Conservation (phyloP, 2,113 vertebrate genomes). For the Chaenogobius annularis region DNA sequence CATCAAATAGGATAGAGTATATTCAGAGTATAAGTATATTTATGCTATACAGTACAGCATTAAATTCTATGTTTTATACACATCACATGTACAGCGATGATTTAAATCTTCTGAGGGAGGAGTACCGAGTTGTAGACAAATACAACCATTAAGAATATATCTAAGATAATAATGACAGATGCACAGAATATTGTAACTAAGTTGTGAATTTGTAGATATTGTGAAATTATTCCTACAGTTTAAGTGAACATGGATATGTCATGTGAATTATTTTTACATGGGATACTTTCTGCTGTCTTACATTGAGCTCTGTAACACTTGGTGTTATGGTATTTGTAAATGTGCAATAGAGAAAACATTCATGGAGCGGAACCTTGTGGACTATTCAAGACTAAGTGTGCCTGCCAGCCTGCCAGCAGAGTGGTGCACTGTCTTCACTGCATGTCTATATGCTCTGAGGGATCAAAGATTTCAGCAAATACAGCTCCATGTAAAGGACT, state of each 20-base stretch:
- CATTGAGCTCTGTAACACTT: conserved; percentile 61
- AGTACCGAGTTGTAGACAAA: conserved; percentile 65
- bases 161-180: conserved; percentile 59
- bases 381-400: conserved; percentile 73
- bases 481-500: conserved; percentile 54
- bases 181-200: conserved; percentile 62
- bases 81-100: conserved; percentile 65
- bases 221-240: conserved; percentile 68
- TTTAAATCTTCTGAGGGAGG: conserved; percentile 62
- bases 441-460: conserved; percentile 69
- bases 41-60: conserved; percentile 69
- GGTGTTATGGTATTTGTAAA: conserved; percentile 59
- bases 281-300: conserved; percentile 62
- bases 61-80: conserved; percentile 71
- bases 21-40: conserved; percentile 73
- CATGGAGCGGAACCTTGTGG: conserved; percentile 63
- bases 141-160: conserved; percentile 51
- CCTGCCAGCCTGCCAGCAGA: conserved; percentile 65
- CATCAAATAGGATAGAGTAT: conserved; percentile 62
- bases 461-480: conserved; percentile 60
- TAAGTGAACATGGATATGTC: conserved; percentile 70
- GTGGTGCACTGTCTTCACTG: conserved; percentile 70
- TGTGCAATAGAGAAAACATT: conserved; percentile 52
- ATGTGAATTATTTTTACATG: conserved; percentile 68
- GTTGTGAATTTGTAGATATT: conserved; percentile 77